Evolutionary conservation across 2,888 invertebrate species (phyloP).

Genomic region (Argynnis bischoffii): DNA sequence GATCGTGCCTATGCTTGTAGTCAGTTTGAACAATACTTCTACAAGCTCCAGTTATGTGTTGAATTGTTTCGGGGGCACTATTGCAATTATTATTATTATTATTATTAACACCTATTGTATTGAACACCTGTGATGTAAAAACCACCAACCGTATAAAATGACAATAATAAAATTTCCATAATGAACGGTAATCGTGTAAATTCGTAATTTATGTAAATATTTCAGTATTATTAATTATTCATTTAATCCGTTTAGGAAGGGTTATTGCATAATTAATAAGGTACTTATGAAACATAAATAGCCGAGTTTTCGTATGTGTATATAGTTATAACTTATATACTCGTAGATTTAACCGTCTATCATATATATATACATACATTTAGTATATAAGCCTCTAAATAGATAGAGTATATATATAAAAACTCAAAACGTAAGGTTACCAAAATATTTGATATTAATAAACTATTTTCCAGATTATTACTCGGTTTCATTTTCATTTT

Average conservation of each 20-base stretch:
- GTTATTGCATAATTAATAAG: slow-evolving; percentile 14
- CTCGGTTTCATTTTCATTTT: too few relatives aligned
- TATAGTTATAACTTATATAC: background rate
- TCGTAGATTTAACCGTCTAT: background rate
- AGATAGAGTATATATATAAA: too few relatives aligned
- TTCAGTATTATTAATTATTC: slow-evolving; percentile 17
- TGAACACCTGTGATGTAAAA: slow-evolving; percentile 13
- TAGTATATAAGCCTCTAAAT: too few relatives aligned
- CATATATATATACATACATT: background rate
- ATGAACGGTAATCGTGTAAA: slow-evolving; percentile 18
- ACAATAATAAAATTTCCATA: slow-evolving; percentile 19
- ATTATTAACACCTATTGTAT: slow-evolving; percentile 3
- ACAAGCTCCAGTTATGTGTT: too few relatives aligned
- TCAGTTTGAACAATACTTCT: too few relatives aligned
- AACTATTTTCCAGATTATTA: too few relatives aligned
- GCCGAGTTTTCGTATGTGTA: background rate
- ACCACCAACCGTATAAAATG: slow-evolving; percentile 11
- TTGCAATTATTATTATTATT: too few relatives aligned
- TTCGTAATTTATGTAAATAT: slow-evolving; percentile 19
- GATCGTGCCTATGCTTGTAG: too few relatives aligned
- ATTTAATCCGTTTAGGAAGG: slow-evolving; percentile 15
- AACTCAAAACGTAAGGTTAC: too few relatives aligned
- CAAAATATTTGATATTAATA: too few relatives aligned
- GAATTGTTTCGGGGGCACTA: too few relatives aligned
- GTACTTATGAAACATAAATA: background rate